Base-by-base conservation (phyloP, 2,888 invertebrate species). In the Amblyteles armatorius region DNA sequence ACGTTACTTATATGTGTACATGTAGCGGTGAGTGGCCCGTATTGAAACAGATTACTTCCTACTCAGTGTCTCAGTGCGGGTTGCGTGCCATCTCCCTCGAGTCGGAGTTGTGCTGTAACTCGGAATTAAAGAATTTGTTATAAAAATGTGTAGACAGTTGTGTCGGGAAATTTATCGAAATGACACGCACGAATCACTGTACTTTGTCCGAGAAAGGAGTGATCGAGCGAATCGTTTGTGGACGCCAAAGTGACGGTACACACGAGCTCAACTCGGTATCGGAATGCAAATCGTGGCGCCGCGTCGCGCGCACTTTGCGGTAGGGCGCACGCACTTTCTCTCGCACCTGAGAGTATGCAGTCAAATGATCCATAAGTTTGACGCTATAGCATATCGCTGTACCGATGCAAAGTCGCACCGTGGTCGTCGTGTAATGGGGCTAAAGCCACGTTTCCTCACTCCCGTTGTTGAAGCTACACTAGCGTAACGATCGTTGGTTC, bases 1-100 rank as follows among this genome's bases (percentile, higher is more conserved):
- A 50, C 50, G 67, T 79, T 88, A 88, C 87, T 89, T 88, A 16
- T 26, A 50, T 50, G n/a, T 13, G 16, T 4, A 60, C n/a, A 16
- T n/a, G 33, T 87, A 80, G 72, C 72, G 55, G 65, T 86, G 87
- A 90, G 88, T 86, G 87, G 86, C 85, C 81, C 90, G 88, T 87
- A 92, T 92, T 92, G 90, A 92, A 91, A 91, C 91, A 91, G 92
- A 93, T 93, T 92, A 90, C 91, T 92, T 93, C 92, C 92, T 92
- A 89, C 90, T 92, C 91, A 91, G 60, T 33, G 29, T 60, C 60
- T 60, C 60, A 4, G 76, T 57, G 82, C 76, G 71, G 68, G 33
- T 57, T 33, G 57, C 29, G 50, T 52, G 69, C 40, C 69, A 67
- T 52, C 63, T 69, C 55, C 57, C 76, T 44, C 6, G 60, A 33